phyloP scores from a whole-genome alignment of 1,140 invertebrate genomes.

The Hyles euphorbiae region DNA sequence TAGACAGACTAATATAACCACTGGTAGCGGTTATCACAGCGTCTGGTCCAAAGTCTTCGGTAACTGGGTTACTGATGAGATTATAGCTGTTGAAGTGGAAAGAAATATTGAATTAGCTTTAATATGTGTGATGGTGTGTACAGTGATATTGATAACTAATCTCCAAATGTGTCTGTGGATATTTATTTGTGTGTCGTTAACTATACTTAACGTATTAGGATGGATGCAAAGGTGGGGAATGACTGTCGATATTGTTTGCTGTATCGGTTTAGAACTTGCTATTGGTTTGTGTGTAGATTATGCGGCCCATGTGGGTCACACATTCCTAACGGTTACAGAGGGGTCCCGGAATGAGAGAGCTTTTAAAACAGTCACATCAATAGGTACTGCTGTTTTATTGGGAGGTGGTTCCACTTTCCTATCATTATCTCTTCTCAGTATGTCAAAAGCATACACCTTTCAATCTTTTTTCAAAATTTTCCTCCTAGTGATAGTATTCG shows the following conservation, averaged over 20 bases:
- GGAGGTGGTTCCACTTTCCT: conserved; percentile 88
- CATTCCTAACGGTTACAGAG: conserved; percentile 78
- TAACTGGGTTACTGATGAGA: conserved; percentile 86
- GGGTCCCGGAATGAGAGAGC: conserved; percentile 79
- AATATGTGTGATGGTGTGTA: conserved; percentile 88
- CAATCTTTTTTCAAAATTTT: conserved; percentile 90
- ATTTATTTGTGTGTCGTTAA: conserved; percentile 85
- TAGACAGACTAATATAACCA: conserved; percentile 74
- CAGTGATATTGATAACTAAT: conserved; percentile 88
- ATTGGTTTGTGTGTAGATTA: conserved; percentile 93
- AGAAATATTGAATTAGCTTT: conserved; percentile 88
- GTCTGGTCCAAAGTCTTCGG: conserved; percentile 84
- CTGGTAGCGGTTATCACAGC: conserved; percentile 78
- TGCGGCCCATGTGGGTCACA: conserved; percentile 91
- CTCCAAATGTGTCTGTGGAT: conserved; percentile 86
- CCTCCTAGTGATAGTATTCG: conserved; percentile 84
- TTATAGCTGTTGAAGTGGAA: conserved; percentile 85
- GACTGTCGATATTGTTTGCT: conserved; percentile 90
- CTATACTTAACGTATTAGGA: conserved; percentile 87
- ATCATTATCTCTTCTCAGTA: conserved; percentile 83
- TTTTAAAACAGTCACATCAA: conserved; percentile 82
- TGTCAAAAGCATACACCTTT: conserved; percentile 87
- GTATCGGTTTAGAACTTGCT: conserved; percentile 89
- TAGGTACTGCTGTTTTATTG: conserved; percentile 87
- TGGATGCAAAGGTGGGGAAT: conserved; percentile 88